A percentile compares a stretch with the other conserved stretches of the same genome.
phyloP scores from a whole-genome alignment of 2,797 vertebrate species.

The Gambelia wislizenii region DNA sequence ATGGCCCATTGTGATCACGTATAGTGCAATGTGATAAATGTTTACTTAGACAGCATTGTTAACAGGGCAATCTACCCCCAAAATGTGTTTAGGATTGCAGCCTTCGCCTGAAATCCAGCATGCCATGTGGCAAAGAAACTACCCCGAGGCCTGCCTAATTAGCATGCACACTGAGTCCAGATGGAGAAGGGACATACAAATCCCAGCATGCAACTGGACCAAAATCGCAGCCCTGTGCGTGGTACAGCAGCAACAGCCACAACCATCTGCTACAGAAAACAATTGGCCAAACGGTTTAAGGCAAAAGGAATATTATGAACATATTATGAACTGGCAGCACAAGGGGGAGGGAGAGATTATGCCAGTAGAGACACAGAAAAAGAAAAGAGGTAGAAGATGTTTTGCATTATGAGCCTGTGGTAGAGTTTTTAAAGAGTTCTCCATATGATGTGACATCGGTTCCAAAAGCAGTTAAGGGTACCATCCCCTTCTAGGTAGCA shows the following conservation, averaged over 20 bases:
- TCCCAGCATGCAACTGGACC: constrained; percentile 33
- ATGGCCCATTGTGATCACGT: not conserved
- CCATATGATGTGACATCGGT: fast-evolving
- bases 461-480: not conserved
- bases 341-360: not conserved
- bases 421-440: not conserved
- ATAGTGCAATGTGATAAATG: not conserved
- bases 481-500: fast-evolving
- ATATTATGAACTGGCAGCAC: not conserved
- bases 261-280: constrained; percentile 54
- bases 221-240: not conserved
- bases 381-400: not conserved
- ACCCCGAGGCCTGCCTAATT: not conserved
- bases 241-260: constrained; percentile 25
- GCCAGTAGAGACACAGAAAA: not conserved
- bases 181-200: constrained; percentile 13
- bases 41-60: not conserved
- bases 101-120: not conserved
- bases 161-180: not conserved
- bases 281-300: constrained; percentile 22
- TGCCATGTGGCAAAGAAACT: not conserved
- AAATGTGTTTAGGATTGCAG: not conserved
- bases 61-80: too few species aligned
- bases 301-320: constrained; percentile 34
- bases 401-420: fast-evolving